Conservation (phyloP, 2,888 invertebrate species). For the Hymenopus coronatus region DNA sequence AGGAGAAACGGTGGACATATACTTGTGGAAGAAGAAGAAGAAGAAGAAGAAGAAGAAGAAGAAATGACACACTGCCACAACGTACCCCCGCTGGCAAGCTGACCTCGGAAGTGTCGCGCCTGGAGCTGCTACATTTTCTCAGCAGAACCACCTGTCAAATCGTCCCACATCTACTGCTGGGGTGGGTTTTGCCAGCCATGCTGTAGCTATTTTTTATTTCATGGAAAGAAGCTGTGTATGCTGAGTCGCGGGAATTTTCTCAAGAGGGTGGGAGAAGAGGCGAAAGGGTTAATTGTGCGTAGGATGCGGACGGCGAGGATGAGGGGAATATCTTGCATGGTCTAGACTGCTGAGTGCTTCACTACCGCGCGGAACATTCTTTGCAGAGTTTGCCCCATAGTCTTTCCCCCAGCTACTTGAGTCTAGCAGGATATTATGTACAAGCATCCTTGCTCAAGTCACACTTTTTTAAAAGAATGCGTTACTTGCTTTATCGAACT, state of each 20-base stretch:
- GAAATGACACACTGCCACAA: too few species aligned
- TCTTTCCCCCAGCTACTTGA: background rate
- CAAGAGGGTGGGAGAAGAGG: background rate
- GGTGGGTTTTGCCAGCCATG: constrained; percentile 3
- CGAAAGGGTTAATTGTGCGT: constrained; percentile 21
- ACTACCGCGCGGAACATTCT: background rate
- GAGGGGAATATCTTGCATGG: constrained; percentile 9
- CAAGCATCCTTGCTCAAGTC: background rate
- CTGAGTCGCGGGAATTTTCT: constrained; percentile 20
- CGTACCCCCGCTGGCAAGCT: too few species aligned
- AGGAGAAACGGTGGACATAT: too few species aligned
- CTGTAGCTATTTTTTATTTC: constrained; percentile 10
- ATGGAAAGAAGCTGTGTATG: background rate
- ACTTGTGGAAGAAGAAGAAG: too few species aligned
- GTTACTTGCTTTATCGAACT: too few species aligned
- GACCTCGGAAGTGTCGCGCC: background rate
- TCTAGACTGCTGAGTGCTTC: background rate
- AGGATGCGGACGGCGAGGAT: constrained; percentile 1
- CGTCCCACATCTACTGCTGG: background rate
- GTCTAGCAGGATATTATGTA: background rate
- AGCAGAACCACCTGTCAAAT: constrained; percentile 14
- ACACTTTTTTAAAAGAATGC: too few species aligned
- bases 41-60: too few species aligned
- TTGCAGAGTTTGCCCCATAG: background rate
- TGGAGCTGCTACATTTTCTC: background rate